Evolutionary conservation across 2,888 invertebrate genomes (phyloP).

Genomic region (Apamea sordens): DNA sequence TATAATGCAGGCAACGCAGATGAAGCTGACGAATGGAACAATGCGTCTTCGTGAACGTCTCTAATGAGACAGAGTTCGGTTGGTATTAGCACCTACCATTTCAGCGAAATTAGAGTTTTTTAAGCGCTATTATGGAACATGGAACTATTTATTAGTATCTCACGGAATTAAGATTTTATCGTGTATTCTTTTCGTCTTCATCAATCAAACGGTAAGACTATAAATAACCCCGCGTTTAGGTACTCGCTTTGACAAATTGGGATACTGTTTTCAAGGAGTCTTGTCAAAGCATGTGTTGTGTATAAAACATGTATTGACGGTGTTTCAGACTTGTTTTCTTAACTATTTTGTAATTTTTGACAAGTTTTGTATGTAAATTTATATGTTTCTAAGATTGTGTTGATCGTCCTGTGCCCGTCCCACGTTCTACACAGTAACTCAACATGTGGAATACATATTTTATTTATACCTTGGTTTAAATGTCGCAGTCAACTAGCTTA

Average conservation of each 20-base stretch:
- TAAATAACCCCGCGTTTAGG: background rate
- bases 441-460: background rate
- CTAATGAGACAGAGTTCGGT: conserved; percentile 54
- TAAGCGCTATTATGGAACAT: background rate
- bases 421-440: background rate
- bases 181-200: background rate
- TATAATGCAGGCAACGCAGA: conserved; percentile 46
- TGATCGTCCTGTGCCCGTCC: no score
- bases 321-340: background rate
- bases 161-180: background rate
- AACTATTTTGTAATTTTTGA: background rate
- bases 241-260: background rate
- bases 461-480: background rate
- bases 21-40: conserved; percentile 37
- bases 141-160: background rate
- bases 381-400: background rate
- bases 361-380: background rate
- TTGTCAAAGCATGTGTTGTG: background rate
- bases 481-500: background rate
- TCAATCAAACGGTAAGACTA: no score
- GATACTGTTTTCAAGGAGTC: background rate
- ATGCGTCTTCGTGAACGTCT: conserved; percentile 44
- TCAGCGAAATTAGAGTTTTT: conserved; percentile 3
- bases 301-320: background rate
- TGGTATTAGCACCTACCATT: conserved; percentile 11